Base-by-base conservation (phyloP, 2,113 vertebrate genomes). In the Puntigrus tetrazona region DNA sequence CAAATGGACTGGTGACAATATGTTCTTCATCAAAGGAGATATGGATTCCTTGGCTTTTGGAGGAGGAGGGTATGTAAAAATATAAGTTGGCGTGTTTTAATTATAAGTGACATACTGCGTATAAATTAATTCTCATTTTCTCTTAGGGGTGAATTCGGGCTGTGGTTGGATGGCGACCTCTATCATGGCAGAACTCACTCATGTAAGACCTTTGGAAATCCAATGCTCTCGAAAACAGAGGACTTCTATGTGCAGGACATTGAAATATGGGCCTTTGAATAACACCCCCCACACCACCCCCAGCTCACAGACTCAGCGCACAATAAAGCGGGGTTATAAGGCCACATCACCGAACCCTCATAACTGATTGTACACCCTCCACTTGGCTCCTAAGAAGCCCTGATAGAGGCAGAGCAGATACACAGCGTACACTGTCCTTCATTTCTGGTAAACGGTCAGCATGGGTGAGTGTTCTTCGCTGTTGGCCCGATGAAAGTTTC, bases 241-340 rank as follows among this genome's bases (percentile, higher is more conserved):
- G 98, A 99, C 94, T 99, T 99, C 95, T 98, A 95, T 92, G 97
- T 99, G 92, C 98, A 98, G 95, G 97, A 99, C 92, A 99, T 99
- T 94, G 98, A 99, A 94, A 97, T 99, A 92, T 99, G 97, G 98
- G 95, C 95, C 86, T 99, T 99, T 94, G 97, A 99, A 92, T 99
- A 96, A 36, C 55, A 72, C 43, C 85, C 86, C 29, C 6, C 14
- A 3, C 10, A 3, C 31, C 31, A 36, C 8, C 61, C 2, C 55
- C 83, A 14, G 29, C 20, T 73, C 73, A 82, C 82, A 29, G 84
- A 75, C 86, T 84, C 85, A 80, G 87, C 87, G 83, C 50, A 38
- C 83, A 82, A 89, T 38, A 87, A 87, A 91, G 86, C 88, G 47
- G 34, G 34, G 88, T 57, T 88, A 90, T 86, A 89, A 86, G 87